These are phyloP conservation scores for Pogonocherus hispidulus DNA, from an alignment of 2,888 invertebrate species.

Conservation along the genomic window DNA sequence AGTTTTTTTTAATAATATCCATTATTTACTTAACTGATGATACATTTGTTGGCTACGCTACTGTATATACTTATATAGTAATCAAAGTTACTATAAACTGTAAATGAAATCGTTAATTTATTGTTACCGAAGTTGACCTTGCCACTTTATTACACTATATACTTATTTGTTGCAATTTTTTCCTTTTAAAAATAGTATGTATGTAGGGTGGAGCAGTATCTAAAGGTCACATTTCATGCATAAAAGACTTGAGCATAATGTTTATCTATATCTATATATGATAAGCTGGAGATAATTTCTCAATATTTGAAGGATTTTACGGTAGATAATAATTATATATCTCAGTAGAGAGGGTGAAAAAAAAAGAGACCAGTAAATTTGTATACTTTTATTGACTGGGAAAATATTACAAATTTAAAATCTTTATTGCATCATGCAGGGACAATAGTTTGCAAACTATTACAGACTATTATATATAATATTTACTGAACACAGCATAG, in stretches of 20 bases:
- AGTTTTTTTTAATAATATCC: too few species aligned
- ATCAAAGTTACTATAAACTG: background rate
- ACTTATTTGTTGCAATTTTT: slow-evolving; percentile 21
- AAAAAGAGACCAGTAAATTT: too few species aligned
- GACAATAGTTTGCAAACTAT: background rate
- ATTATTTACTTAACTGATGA: too few species aligned
- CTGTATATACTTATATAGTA: background rate
- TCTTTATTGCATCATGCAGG: background rate
- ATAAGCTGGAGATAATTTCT: too few species aligned
- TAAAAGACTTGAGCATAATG: slow-evolving; percentile 9
- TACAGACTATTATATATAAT: background rate
- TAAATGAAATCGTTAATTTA: slow-evolving; percentile 12
- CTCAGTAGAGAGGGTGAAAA: too few species aligned
- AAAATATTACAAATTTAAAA: slow-evolving; percentile 20
- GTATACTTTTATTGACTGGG: slow-evolving; percentile 6
- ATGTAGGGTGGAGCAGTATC: slow-evolving; percentile 21
- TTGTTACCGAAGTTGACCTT: slow-evolving; percentile 11
- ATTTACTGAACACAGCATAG: slow-evolving; percentile 18
- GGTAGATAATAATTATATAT: too few species aligned
- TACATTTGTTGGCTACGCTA: too few species aligned
- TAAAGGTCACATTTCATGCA: slow-evolving; percentile 27
- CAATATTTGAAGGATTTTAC: too few species aligned
- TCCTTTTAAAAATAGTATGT: background rate
- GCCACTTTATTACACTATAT: slow-evolving; percentile 18
- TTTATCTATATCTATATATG: background rate